phyloP scores from a whole-genome alignment of 2,113 vertebrate species.

The Triplophysa tibetana region DNA sequence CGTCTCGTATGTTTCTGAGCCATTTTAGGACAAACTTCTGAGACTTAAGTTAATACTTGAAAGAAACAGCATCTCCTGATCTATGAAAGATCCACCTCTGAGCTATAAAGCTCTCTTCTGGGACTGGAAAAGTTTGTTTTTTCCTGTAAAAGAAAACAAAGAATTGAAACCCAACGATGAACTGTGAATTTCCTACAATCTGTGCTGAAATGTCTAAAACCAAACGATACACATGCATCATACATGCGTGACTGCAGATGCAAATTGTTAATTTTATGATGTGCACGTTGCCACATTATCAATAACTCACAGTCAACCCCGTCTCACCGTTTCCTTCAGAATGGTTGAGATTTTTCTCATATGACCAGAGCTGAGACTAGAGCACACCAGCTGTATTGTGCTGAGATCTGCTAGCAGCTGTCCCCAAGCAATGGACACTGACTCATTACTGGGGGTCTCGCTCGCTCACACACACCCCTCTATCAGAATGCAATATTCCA shows the following conservation, averaged over 20 bases:
- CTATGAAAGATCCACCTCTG: too few relatives aligned
- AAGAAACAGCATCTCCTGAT: too few relatives aligned
- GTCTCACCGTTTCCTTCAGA: slow-evolving; percentile 32
- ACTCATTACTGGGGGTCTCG: slow-evolving; percentile 1
- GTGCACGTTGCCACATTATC: slow-evolving; percentile 26
- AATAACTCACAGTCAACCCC: slow-evolving; percentile 15
- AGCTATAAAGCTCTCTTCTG: too few relatives aligned
- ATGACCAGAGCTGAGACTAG: slow-evolving; percentile 26
- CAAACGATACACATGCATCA: neutral
- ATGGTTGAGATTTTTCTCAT: slow-evolving; percentile 37
- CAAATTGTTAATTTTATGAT: neutral
- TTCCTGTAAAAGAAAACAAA: too few relatives aligned
- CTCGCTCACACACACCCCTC: neutral
- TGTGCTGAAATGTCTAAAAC: neutral
- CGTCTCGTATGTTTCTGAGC: too few relatives aligned
- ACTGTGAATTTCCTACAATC: too few relatives aligned
- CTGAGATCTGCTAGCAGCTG: slow-evolving; percentile 31
- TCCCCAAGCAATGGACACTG: slow-evolving; percentile 13
- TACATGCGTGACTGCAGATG: neutral
- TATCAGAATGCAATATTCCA: neutral
- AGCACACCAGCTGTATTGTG: slow-evolving; percentile 38
- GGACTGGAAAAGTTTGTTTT: too few relatives aligned
- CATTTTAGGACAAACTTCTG: too few relatives aligned
- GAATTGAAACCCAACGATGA: too few relatives aligned
- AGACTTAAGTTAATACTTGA: too few relatives aligned